phyloP scores from a whole-genome alignment of 2,797 vertebrate genomes.

The Takifugu ocellatus region DNA sequence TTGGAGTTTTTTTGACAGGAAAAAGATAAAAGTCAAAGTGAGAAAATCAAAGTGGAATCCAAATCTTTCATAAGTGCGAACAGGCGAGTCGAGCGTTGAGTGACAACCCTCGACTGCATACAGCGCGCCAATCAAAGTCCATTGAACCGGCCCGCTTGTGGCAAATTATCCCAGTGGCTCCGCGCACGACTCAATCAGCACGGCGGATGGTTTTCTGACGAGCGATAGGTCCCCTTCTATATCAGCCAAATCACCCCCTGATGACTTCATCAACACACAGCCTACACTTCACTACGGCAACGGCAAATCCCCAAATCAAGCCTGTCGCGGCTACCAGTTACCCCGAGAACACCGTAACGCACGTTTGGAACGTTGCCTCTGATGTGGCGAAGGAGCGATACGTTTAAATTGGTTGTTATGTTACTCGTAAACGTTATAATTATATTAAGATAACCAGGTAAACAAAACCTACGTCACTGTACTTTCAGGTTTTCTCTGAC shows the following conservation, averaged over 20 bases:
- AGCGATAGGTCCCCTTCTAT: slow-evolving; percentile 56
- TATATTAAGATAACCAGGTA: no score
- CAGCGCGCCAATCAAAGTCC: slow-evolving; percentile 66
- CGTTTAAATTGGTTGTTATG: no score
- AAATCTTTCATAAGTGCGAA: slow-evolving; percentile 22
- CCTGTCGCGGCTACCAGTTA: slow-evolving; percentile 39
- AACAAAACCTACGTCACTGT: no score
- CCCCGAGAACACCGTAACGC: slow-evolving; percentile 34
- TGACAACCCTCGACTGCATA: slow-evolving; percentile 62
- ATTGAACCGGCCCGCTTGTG: slow-evolving; percentile 67
- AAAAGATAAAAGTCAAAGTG: slow-evolving; percentile 2
- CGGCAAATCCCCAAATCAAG: slow-evolving; percentile 50
- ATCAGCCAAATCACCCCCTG: slow-evolving; percentile 65
- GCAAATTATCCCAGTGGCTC: slow-evolving; percentile 72
- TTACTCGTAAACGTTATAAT: no score
- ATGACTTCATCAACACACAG: slow-evolving; percentile 55
- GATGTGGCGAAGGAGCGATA: no score
- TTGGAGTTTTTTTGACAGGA: slow-evolving; percentile 21
- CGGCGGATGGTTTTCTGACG: slow-evolving; percentile 67
- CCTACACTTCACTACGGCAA: slow-evolving; percentile 39
- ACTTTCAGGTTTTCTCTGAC: no score
- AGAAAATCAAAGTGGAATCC: slow-evolving; percentile 17
- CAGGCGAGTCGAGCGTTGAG: slow-evolving; percentile 35
- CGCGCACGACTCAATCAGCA: slow-evolving; percentile 70
- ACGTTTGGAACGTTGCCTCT: slow-evolving; percentile 22